phyloP scores from a whole-genome alignment of 2,888 invertebrate genomes.

The Notodonta ziczac region DNA sequence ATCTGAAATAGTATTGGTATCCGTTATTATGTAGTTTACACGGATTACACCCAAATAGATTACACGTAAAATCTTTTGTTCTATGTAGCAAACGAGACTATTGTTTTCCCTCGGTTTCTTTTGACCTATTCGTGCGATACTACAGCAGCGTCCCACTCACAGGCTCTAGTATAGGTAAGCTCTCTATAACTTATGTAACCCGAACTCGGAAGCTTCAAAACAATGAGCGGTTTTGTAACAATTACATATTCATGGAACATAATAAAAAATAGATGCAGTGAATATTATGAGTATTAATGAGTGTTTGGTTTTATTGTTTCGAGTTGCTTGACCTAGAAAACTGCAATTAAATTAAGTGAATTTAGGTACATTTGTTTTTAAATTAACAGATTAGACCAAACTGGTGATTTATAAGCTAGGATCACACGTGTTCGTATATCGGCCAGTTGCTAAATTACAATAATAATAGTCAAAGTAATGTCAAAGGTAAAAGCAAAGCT shows the following conservation, averaged over 20 bases:
- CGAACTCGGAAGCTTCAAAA: slow-evolving; percentile 36
- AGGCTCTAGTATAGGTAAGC: not conserved
- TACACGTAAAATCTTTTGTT: slow-evolving; percentile 32
- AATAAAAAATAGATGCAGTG: slow-evolving; percentile 39
- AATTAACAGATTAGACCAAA: not conserved
- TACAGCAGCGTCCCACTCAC: not conserved
- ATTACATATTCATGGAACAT: slow-evolving; percentile 33
- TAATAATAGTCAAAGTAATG: too few relatives aligned
- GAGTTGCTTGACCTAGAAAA: slow-evolving; percentile 31
- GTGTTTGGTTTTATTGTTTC: slow-evolving; percentile 34
- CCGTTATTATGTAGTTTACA: slow-evolving; percentile 20
- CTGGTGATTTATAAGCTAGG: not conserved
- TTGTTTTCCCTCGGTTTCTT: slow-evolving; percentile 49
- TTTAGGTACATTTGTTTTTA: not conserved
- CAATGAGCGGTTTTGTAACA: slow-evolving; percentile 45
- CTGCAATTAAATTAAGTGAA: slow-evolving; percentile 19
- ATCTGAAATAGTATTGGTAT: not conserved
- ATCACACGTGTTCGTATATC: too few relatives aligned
- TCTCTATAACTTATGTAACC: slow-evolving; percentile 24
- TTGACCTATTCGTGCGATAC: slow-evolving; percentile 45
- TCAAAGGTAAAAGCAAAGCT: too few relatives aligned
- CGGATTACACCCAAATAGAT: too few relatives aligned
- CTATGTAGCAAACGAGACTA: slow-evolving; percentile 22
- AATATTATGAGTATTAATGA: slow-evolving; percentile 34
- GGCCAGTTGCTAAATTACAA: too few relatives aligned